Evolutionary conservation across 2,113 vertebrate species (phyloP).

Genomic region (Forbesichthys papilliferus): DNA sequence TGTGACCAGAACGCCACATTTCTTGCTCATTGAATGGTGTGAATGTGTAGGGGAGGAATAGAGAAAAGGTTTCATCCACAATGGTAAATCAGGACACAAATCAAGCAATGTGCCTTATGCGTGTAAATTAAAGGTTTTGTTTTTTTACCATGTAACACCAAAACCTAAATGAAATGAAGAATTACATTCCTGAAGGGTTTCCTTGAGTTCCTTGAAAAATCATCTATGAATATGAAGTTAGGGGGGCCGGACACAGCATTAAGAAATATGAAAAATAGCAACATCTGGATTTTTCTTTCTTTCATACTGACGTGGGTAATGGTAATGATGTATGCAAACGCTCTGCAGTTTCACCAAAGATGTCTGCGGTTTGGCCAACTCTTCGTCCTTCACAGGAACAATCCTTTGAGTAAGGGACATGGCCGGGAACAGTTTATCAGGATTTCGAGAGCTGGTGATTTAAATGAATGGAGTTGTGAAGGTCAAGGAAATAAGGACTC

Average conservation of each 20-base stretch:
- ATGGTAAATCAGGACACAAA: too few species aligned
- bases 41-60: too few species aligned
- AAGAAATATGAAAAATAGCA: conserved; percentile 43
- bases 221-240: conserved; percentile 32
- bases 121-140: too few species aligned
- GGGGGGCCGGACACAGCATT: conserved; percentile 18
- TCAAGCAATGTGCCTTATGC: too few species aligned
- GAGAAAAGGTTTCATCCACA: too few species aligned
- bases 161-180: too few species aligned
- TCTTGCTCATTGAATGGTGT: too few species aligned
- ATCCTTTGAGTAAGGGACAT: conserved; percentile 9
- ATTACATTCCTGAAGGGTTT: too few species aligned
- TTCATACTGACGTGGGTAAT: conserved; percentile 44
- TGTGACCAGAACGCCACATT: too few species aligned
- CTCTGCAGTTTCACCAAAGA: conserved; percentile 40
- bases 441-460: conserved; percentile 23
- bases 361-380: conserved; percentile 16
- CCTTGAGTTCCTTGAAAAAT: background rate
- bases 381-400: conserved; percentile 25
- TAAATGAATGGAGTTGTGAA: conserved; percentile 18
- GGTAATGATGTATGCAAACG: conserved; percentile 44
- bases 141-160: too few species aligned
- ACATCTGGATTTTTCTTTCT: conserved; percentile 54
- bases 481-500: conserved; percentile 8
- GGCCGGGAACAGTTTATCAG: conserved; percentile 6